Conservation (phyloP, 1,140 invertebrate genomes). For the Caenorhabditis tropicalis region DNA sequence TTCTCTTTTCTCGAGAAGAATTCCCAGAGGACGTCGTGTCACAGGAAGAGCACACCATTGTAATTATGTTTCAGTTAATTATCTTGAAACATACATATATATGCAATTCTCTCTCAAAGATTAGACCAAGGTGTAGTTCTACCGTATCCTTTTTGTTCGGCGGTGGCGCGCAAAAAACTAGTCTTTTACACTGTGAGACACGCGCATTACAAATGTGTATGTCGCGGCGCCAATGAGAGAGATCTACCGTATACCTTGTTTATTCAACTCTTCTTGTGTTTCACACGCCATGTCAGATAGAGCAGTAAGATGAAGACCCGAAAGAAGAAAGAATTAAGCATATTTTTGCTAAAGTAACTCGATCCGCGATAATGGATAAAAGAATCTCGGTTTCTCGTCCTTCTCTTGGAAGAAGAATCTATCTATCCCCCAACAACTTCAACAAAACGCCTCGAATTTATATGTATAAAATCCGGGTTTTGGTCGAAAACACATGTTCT, state of each 20-base stretch:
- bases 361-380: constrained; percentile 27
- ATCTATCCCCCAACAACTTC: background rate
- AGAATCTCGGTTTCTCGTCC: no score
- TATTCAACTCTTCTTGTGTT: constrained; percentile 35
- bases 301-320: background rate
- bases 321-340: constrained; percentile 17
- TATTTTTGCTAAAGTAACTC: constrained; percentile 29
- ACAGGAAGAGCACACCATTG: background rate
- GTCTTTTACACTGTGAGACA: background rate
- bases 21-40: constrained; percentile 1
- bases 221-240: background rate
- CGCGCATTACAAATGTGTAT: constrained; percentile 36
- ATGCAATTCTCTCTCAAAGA: constrained; percentile 39
- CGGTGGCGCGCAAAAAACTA: background rate
- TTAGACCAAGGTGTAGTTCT: no score
- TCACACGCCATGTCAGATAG: background rate
- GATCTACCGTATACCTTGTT: constrained; percentile 42
- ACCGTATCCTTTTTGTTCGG: no score
- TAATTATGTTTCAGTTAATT: constrained; percentile 45
- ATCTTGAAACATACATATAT: constrained; percentile 29
- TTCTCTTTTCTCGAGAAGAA: background rate
- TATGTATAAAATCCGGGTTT: constrained; percentile 12
- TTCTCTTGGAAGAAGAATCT: background rate
- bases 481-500: constrained; percentile 38
- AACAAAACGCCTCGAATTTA: background rate